A percentile compares a stretch with the other conserved stretches of the same genome.
Conservation (phyloP, 1,140 invertebrate genomes). For the Colletes gigas region DNA sequence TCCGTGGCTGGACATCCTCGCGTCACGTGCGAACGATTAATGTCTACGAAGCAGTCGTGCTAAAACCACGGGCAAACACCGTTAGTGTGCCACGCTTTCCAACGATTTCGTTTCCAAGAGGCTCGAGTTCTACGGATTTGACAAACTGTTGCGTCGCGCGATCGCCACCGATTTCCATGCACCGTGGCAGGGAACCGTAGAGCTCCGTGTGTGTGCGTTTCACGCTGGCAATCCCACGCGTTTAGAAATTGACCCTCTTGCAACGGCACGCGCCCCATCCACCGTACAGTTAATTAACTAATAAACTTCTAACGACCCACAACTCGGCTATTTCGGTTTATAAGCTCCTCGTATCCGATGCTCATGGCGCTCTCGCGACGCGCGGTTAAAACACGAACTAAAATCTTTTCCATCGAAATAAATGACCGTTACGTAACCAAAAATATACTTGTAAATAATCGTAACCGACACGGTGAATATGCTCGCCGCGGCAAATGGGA, state of each 20-base stretch:
- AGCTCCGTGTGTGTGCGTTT: not conserved
- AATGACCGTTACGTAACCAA: too few relatives aligned
- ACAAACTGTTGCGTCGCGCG: too few relatives aligned
- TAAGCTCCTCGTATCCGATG: not conserved
- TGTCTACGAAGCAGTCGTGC: not conserved
- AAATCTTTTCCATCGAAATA: not conserved
- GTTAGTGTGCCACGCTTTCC: too few relatives aligned
- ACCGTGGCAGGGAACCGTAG: not conserved
- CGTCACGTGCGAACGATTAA: not conserved
- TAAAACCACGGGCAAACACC: not conserved
- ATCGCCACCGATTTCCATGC: too few relatives aligned
- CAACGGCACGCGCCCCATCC: conserved; percentile 58
- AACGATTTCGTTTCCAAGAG: too few relatives aligned
- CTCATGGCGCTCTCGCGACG: not conserved
- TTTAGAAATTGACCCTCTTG: conserved; percentile 66
- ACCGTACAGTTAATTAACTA: conserved; percentile 72
- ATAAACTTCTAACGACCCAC: conserved; percentile 68
- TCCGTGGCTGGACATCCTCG: not conserved
- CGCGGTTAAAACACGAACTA: not conserved
- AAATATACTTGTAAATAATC: too few relatives aligned
- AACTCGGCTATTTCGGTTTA: conserved; percentile 22
- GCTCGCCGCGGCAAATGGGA: not conserved
- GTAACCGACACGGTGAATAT: too few relatives aligned
- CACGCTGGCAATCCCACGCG: not conserved
- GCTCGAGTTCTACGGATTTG: too few relatives aligned